A percentile compares a stretch with the other conserved stretches of the same genome.
These are phyloP conservation scores for Paraplagusia blochii DNA, from an alignment of 2,113 vertebrate genomes.

Conservation along the genomic window DNA sequence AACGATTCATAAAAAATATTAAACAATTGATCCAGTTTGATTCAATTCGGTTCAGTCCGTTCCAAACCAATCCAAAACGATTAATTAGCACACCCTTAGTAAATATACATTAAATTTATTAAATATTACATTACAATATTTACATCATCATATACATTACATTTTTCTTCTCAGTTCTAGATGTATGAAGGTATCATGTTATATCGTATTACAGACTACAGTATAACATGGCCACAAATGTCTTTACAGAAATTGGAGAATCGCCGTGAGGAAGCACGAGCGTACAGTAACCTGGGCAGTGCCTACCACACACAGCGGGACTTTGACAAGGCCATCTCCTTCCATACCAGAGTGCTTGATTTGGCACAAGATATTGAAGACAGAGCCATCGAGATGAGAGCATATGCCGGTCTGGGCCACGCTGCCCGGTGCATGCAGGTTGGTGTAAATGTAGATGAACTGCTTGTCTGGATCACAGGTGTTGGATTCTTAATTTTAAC, in stretches of 20 bases:
- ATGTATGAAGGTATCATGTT: background rate
- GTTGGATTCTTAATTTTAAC: background rate
- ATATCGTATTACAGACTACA: background rate
- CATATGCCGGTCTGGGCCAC: slow-evolving; percentile 91
- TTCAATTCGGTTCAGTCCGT: no score
- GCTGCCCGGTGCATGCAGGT: slow-evolving; percentile 94
- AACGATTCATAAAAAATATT: no score
- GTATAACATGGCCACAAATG: background rate
- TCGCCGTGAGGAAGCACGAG: slow-evolving; percentile 89
- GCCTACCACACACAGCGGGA: slow-evolving; percentile 93
- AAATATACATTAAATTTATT: no score
- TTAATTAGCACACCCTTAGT: no score
- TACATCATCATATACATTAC: no score
- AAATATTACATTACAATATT: no score
- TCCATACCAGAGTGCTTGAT: slow-evolving; percentile 89
- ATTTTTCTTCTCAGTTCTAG: no score
- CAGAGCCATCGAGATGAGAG: slow-evolving; percentile 91
- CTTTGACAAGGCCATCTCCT: slow-evolving; percentile 95
- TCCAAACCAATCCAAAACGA: no score
- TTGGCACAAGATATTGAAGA: slow-evolving; percentile 86
- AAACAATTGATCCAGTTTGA: no score
- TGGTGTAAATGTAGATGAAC: background rate
- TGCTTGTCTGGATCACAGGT: background rate
- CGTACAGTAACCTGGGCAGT: slow-evolving; percentile 97
- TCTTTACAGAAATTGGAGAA: slow-evolving; percentile 77